phyloP scores from a whole-genome alignment of 2,113 vertebrate species.

The Sialia sialis region DNA sequence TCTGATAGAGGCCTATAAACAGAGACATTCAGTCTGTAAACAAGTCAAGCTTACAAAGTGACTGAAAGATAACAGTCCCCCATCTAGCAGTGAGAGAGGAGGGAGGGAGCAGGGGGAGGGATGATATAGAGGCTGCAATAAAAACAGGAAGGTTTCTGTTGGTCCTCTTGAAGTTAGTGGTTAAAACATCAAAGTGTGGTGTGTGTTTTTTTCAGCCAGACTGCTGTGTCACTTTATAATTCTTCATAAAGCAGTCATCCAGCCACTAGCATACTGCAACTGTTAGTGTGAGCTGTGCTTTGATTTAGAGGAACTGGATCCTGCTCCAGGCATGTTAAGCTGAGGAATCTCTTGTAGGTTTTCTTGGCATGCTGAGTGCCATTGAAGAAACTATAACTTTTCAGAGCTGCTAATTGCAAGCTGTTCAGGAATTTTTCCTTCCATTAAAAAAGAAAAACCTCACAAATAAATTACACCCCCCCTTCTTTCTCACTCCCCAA shows the following conservation, averaged over 20 bases:
- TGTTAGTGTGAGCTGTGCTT: conserved; percentile 39
- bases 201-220: conserved; percentile 45
- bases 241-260: conserved; percentile 55
- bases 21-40: conserved; percentile 62
- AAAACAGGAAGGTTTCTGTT: conserved; percentile 65
- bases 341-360: conserved; percentile 40
- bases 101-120: background rate
- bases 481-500: background rate
- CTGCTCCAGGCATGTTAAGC: conserved; percentile 34
- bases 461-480: background rate
- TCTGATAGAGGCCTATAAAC: conserved; percentile 57
- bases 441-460: background rate
- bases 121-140: conserved; percentile 58
- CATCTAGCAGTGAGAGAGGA: background rate
- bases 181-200: conserved; percentile 48
- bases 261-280: conserved; percentile 48
- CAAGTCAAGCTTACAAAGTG: conserved; percentile 59
- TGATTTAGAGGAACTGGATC: conserved; percentile 40
- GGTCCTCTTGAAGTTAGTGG: conserved; percentile 60
- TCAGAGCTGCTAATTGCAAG: conserved; percentile 37
- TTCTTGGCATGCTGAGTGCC: conserved; percentile 10
- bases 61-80: conserved; percentile 54
- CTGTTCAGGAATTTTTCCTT: conserved; percentile 32
- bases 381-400: conserved; percentile 43
- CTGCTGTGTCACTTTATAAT: conserved; percentile 67